Conservation (phyloP, 2,113 vertebrate species). For the Dasyornis broadbenti region DNA sequence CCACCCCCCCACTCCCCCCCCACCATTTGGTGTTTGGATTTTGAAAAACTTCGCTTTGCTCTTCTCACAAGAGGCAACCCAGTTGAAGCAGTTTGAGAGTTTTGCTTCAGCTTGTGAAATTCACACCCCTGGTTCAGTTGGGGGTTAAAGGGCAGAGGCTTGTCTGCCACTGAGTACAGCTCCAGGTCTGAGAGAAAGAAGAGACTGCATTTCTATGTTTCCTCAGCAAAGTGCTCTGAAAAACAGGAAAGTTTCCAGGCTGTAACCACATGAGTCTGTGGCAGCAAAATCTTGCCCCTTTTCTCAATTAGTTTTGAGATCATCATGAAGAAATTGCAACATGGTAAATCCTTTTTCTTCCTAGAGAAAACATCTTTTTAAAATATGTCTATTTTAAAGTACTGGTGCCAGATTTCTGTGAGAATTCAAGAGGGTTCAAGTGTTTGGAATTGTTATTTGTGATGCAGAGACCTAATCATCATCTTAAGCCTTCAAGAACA, state of each 20-base stretch:
- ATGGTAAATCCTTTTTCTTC: not conserved
- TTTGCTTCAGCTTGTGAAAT: not conserved
- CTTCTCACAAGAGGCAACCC: not conserved
- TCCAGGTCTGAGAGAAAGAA: not conserved
- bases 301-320: not conserved
- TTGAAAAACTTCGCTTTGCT: not conserved
- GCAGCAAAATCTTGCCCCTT: not conserved
- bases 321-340: not conserved
- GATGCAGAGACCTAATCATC: not conserved
- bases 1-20: rapidly evolving
- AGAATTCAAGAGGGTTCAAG: not conserved
- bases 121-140: not conserved
- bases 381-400: not conserved
- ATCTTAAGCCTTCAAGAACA: not conserved
- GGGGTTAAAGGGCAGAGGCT: not conserved
- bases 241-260: not conserved
- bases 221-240: not conserved
- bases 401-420: not conserved
- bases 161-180: not conserved
- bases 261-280: not conserved
- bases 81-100: not conserved
- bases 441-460: not conserved
- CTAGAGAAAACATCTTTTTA: not conserved
- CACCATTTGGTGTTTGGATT: not conserved
- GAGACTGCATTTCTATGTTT: not conserved